These are phyloP conservation scores for Lycaena phlaeas DNA, from an alignment of 2,888 invertebrate genomes.

Conservation along the genomic window DNA sequence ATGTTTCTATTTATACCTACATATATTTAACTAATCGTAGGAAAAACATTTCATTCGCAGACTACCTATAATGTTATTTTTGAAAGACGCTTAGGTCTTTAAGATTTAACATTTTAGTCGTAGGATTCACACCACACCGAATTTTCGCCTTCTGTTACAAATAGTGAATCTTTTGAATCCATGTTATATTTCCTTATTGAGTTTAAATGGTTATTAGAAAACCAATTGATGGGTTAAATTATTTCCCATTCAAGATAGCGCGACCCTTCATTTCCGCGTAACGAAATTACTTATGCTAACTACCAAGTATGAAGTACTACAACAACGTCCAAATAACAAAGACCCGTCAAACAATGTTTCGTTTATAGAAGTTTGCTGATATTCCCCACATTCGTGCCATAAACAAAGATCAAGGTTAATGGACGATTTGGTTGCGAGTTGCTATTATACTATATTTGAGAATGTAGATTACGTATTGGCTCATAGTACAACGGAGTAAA, in stretches of 20 bases:
- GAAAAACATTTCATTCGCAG: too few species aligned
- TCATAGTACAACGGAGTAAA: constrained; percentile 45
- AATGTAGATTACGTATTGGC: constrained; percentile 65
- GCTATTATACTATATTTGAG: constrained; percentile 51
- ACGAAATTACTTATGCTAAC: constrained; percentile 61
- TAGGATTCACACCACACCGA: too few species aligned
- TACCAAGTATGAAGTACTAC: constrained; percentile 39
- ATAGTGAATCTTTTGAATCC: too few species aligned
- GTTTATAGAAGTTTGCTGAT: neutral
- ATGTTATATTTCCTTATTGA: too few species aligned
- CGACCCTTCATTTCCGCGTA: constrained; percentile 59
- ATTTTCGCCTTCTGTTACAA: too few species aligned
- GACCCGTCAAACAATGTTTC: constrained; percentile 22
- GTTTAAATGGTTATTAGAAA: constrained; percentile 32
- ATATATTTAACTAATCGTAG: too few species aligned
- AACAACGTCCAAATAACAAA: constrained; percentile 17
- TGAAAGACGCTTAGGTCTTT: too few species aligned
- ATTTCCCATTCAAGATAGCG: constrained; percentile 58
- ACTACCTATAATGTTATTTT: too few species aligned
- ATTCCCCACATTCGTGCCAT: constrained; percentile 12
- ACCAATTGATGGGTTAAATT: constrained; percentile 51
- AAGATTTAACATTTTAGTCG: too few species aligned
- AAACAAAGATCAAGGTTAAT: constrained; percentile 33
- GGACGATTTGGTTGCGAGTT: constrained; percentile 34
- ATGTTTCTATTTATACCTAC: too few species aligned